Evolutionary conservation across 2,113 vertebrate species (phyloP).

Genomic region (Tretioscincus oriximinensis): DNA sequence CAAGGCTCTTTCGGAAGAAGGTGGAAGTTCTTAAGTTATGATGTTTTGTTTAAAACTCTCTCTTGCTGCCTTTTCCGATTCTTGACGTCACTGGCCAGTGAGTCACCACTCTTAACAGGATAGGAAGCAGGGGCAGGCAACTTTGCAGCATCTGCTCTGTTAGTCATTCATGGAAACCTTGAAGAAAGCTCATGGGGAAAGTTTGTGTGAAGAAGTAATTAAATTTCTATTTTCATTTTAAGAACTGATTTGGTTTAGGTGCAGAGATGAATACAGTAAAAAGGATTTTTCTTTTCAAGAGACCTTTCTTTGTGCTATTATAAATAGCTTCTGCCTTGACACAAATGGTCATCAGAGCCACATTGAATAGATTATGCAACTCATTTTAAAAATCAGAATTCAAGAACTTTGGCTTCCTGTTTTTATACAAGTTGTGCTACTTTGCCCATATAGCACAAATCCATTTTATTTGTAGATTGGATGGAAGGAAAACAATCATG

Average conservation of each 20-base stretch:
- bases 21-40: constrained; percentile 54
- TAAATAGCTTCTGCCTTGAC: constrained; percentile 38
- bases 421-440: not conserved
- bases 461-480: not conserved
- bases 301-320: constrained; percentile 7
- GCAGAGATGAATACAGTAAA: constrained; percentile 57
- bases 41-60: constrained; percentile 58
- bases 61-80: constrained; percentile 57
- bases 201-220: constrained; percentile 71
- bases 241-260: constrained; percentile 49
- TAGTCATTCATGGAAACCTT: constrained; percentile 74
- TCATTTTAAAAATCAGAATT: not conserved
- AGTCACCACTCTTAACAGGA: constrained; percentile 70
- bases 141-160: constrained; percentile 65
- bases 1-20: constrained; percentile 54
- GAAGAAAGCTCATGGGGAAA: constrained; percentile 68
- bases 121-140: constrained; percentile 59
- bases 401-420: not conserved
- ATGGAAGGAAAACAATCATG: too few species aligned
- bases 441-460: not conserved
- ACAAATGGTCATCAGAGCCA: not conserved
- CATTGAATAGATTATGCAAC: constrained; percentile 40
- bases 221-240: constrained; percentile 74
- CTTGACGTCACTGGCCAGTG: constrained; percentile 73
- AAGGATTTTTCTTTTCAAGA: constrained; percentile 35